These are phyloP conservation scores for Campoplex capitator DNA, from an alignment of 2,888 invertebrate genomes.

Conservation along the genomic window DNA sequence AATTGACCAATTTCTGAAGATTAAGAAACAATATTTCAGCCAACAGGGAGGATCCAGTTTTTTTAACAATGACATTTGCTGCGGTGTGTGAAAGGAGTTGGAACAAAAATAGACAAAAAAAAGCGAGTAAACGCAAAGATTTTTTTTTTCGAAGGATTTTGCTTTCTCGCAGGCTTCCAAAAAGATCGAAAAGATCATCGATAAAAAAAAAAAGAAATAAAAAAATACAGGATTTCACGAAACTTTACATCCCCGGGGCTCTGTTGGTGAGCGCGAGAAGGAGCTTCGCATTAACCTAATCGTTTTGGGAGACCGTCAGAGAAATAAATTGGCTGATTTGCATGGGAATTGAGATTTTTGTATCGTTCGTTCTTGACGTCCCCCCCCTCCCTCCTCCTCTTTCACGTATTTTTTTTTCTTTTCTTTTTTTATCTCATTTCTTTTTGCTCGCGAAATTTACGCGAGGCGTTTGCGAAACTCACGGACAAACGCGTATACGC, in stretches of 20 bases:
- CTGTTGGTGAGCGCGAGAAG: background rate
- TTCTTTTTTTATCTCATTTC: background rate
- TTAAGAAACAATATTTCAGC: background rate
- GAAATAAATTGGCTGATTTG: constrained; percentile 83
- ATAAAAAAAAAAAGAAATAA: constrained; percentile 24
- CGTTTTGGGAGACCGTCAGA: constrained; percentile 76
- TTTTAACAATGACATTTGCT: background rate
- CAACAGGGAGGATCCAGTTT: background rate
- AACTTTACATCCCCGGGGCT: constrained; percentile 44
- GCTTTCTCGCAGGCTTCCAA: background rate
- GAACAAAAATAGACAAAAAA: too few species aligned
- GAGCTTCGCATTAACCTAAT: constrained; percentile 80
- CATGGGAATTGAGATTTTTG: constrained; percentile 80
- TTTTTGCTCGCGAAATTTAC: background rate
- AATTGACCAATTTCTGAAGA: background rate
- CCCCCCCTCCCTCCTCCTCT: background rate
- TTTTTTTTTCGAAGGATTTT: background rate
- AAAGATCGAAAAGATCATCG: constrained; percentile 44
- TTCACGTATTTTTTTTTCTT: background rate
- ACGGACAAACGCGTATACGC: constrained; percentile 56
- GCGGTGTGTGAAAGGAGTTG: background rate
- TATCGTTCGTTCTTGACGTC: background rate
- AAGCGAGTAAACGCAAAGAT: background rate
- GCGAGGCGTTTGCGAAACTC: background rate
- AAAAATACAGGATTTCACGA: constrained; percentile 71